Evolutionary conservation across 2,888 invertebrate species (phyloP), one percentile per base, ranked within the genome.

Genomic region (Netelia fuscicornis): DNA sequence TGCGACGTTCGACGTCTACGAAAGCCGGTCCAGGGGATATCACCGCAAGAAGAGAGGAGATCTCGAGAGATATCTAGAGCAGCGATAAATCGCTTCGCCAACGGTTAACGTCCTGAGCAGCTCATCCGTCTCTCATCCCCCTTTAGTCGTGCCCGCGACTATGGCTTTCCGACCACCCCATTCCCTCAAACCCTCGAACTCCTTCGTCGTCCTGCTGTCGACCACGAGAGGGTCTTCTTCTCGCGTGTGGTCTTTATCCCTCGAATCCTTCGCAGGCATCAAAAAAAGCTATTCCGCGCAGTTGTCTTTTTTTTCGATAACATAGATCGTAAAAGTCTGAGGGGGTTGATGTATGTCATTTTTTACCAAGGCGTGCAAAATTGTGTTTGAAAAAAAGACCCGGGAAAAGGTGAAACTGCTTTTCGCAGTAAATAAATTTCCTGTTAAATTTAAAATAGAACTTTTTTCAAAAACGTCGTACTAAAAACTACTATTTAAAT

Each of bases 81-180:
- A 86, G 90, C 91, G 85, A 93, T 93, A 93, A 93, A 93, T 93
- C 92, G 89, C 77, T 85, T 87, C 86, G 74, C 86, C 90, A 88
- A 72, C 90, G 89, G 90, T 93, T 92, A 93, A 93, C 88, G 93
- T 92, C 93, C 89, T 85, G 88, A 84, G 90, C 93, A 92, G 92
- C 87, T 89, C 87, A 88, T 86, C 87, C 89, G 83, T 87, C 88
- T 75, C 65, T 74, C 81, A 68, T 58, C 81, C 87, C 79, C 65
- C 75, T 56, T 62, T 60, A 76, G 48, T 90, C 77, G 89, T 79
- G 25, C 44, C 44, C 48, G n/a, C 62, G 25, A 58, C 56, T 64
- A 65, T 64, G 77, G 80, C 56, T 64, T 65, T 77, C 68, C 62
- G 71, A 83, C 72, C 58, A 48, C 54, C 79, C 76, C 54, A 56